phyloP scores from a whole-genome alignment of 2,797 vertebrate genomes.

The Coilia nasus region DNA sequence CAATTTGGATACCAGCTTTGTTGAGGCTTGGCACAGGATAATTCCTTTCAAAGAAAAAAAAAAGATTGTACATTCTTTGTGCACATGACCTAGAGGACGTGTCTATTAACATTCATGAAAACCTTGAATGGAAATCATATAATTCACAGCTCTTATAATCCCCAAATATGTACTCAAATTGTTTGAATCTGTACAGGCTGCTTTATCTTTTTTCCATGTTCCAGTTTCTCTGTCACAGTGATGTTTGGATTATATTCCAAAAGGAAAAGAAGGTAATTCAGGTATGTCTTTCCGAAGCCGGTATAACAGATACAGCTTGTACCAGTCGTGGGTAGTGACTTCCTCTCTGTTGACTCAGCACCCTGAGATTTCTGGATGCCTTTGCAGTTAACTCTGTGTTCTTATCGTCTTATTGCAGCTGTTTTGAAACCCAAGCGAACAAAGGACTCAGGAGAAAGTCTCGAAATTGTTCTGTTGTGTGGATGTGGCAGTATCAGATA shows the following conservation, averaged over 20 bases:
- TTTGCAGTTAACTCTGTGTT: slow-evolving; percentile 39
- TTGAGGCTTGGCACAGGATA: slow-evolving; percentile 10
- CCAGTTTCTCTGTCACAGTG: slow-evolving; percentile 26
- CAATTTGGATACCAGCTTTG: slow-evolving; percentile 21
- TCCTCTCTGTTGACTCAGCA: slow-evolving; percentile 47
- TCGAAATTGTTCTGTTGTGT: slow-evolving; percentile 38
- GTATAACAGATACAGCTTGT: slow-evolving; percentile 42
- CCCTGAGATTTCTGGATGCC: slow-evolving; percentile 31
- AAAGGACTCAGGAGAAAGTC: slow-evolving; percentile 45
- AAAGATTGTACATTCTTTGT: slow-evolving; percentile 9
- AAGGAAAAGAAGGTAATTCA: slow-evolving; percentile 39
- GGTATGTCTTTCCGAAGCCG: slow-evolving; percentile 43
- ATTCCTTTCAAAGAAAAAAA: slow-evolving; percentile 4
- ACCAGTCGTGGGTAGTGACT: slow-evolving; percentile 21
- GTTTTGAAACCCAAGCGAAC: slow-evolving; percentile 44
- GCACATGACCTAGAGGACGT: background rate
- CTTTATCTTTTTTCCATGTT: slow-evolving; percentile 17
- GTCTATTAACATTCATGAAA: slow-evolving; percentile 41
- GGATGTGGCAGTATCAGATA: slow-evolving; percentile 47
- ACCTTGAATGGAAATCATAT: slow-evolving; percentile 20
- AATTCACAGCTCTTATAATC: slow-evolving; percentile 12
- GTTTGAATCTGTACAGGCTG: background rate
- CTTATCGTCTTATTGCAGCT: slow-evolving; percentile 53
- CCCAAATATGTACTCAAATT: slow-evolving; percentile 26
- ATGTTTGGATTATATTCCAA: slow-evolving; percentile 36